Base-by-base conservation (phyloP, 2,797 vertebrate species). In the Sphenopsis melanotis region DNA sequence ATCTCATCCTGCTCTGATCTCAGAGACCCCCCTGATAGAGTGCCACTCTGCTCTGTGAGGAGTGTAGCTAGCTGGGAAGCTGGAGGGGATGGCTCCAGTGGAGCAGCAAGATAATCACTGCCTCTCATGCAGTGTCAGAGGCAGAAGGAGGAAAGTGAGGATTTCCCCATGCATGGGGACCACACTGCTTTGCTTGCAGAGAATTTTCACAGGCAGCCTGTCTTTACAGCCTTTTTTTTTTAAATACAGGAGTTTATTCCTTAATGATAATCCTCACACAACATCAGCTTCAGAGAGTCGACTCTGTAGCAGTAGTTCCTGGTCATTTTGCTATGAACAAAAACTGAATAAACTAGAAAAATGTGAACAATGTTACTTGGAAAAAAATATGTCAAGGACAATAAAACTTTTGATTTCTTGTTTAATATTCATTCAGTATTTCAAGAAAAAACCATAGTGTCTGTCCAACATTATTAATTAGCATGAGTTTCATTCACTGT, bases 371-470 rank as follows among this genome's bases (percentile, higher is more conserved):
- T 53, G 76, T 88, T 86, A 86, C 81, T 84, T 79, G 79, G 72
- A 87, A 96, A 93, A 94, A 74, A 72, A 72, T 72, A 89, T 26
- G 77, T 92, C 84, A 85, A 94, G 70, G 90, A 88, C 81, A 92
- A 93, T 92, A 90, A 95, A 94, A 94, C 78, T 84, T 96, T 85
- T 83, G 84, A 90, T 96, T 96, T 87, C 23, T 86, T 64, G 65
- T 89, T 97, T 94, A 96, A 93, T 72, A 92, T 92, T 94, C 57
- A 93, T 83, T 87, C 34, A 53, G 22, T 89, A 90, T 90, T 94
- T 95, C 52, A 86, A 90, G 75, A 91, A 90, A 42, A 91, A 91
- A 57, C 44, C 52, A 39, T 9, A 50, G 36, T 6, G 3, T 55
- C 72, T 95, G 77, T 83, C 75, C 71, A 93, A 52, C 0, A 0